Conservation (phyloP, 2,888 invertebrate genomes). For the Apamea crenata region DNA sequence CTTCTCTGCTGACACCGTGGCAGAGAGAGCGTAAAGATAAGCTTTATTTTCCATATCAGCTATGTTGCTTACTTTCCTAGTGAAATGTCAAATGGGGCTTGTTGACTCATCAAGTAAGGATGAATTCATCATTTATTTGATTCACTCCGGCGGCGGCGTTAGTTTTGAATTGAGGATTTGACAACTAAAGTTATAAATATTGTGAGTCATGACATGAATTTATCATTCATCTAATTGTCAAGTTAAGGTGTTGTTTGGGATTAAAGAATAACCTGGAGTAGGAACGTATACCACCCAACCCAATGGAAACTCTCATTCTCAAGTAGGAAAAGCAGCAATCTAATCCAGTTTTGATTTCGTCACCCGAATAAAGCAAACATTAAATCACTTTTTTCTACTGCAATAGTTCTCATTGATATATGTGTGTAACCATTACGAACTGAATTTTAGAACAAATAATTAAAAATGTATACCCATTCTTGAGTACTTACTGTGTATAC, state of each 20-base stretch:
- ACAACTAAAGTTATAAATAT: not conserved
- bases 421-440: no score
- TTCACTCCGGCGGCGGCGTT: not conserved
- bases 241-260: not conserved
- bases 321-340: not conserved
- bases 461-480: not conserved
- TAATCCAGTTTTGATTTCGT: not conserved
- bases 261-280: not conserved
- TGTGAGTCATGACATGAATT: not conserved
- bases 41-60: slow-evolving; percentile 21
- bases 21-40: slow-evolving; percentile 57
- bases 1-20: slow-evolving; percentile 51
- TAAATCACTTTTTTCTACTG: not conserved
- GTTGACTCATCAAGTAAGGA: not conserved
- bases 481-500: not conserved
- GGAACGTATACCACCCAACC: not conserved
- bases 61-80: slow-evolving; percentile 1
- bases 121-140: not conserved
- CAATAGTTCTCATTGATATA: not conserved
- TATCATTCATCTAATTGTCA: not conserved
- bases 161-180: no score
- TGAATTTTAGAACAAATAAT: slow-evolving; percentile 4
- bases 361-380: not conserved
- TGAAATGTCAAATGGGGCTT: slow-evolving; percentile 21
- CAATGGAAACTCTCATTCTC: not conserved